Evolutionary conservation across 2,888 invertebrate genomes (phyloP).

Genomic region (Mactromeris polynyma): DNA sequence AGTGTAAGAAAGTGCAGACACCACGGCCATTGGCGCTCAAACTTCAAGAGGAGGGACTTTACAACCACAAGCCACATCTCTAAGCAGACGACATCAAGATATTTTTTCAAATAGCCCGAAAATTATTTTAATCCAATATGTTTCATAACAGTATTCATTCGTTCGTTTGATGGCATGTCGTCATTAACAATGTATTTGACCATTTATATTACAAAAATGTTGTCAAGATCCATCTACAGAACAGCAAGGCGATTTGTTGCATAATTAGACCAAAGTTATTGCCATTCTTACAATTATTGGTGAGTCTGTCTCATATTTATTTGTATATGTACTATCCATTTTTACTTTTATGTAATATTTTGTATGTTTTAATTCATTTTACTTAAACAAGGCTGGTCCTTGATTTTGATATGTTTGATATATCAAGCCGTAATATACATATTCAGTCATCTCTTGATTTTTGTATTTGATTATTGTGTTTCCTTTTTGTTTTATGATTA

Average conservation of each 20-base stretch:
- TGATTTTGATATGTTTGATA: neutral
- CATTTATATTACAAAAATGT: too few species aligned
- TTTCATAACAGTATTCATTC: too few species aligned
- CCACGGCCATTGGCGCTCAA: slow-evolving; percentile 94
- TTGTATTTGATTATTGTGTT: neutral
- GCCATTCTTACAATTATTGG: too few species aligned
- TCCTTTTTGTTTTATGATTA: too few species aligned
- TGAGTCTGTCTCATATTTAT: slow-evolving; percentile 7
- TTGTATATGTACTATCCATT: neutral
- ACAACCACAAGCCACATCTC: slow-evolving; percentile 91
- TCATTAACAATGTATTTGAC: too few species aligned
- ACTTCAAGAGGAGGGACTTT: slow-evolving; percentile 97
- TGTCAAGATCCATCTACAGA: too few species aligned
- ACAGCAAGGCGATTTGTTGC: too few species aligned
- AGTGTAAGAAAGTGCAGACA: slow-evolving; percentile 94
- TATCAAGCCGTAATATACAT: neutral
- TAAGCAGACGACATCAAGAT: neutral
- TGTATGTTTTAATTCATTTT: neutral
- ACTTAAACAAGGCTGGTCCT: slow-evolving; percentile 5
- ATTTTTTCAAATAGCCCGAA: neutral
- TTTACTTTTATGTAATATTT: neutral
- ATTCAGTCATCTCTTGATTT: neutral
- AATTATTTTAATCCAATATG: neutral
- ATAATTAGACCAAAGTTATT: too few species aligned
- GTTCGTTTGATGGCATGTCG: too few species aligned